A percentile compares a stretch with the other conserved stretches of the same genome.
These are phyloP conservation scores for Carassius auratus DNA, from an alignment of 2,113 vertebrate genomes.

Conservation along the genomic window DNA sequence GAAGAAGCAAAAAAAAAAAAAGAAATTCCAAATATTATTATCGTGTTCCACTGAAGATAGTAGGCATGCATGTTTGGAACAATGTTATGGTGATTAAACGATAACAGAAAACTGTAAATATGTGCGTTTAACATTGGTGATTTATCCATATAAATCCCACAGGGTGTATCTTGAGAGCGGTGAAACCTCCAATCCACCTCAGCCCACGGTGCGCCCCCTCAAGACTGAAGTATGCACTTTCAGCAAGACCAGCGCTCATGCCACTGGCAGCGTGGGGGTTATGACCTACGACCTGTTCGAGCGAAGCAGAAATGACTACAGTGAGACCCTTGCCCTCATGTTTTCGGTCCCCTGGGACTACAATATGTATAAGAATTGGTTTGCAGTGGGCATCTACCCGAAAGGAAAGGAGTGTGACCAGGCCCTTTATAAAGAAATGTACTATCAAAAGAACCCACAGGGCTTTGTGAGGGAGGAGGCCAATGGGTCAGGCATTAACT, in stretches of 20 bases:
- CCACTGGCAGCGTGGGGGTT: conserved; percentile 69
- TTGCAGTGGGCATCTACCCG: conserved; percentile 69
- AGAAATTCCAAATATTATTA: background rate
- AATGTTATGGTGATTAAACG: background rate
- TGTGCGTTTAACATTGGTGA: background rate
- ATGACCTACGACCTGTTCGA: conserved; percentile 75
- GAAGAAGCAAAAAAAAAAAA: background rate
- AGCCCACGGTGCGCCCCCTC: conserved; percentile 72
- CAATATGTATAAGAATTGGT: conserved; percentile 77
- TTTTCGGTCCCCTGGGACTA: conserved; percentile 76
- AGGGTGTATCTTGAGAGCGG: conserved; percentile 73
- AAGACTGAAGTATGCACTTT: conserved; percentile 73
- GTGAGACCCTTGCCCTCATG: conserved; percentile 71
- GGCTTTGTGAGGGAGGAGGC: conserved; percentile 70
- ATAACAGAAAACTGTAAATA: background rate
- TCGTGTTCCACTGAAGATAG: background rate
- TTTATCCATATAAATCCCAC: background rate
- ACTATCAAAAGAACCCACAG: conserved; percentile 68
- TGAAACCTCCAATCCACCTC: conserved; percentile 70
- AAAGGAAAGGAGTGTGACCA: conserved; percentile 66
- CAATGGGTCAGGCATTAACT: conserved; percentile 70
- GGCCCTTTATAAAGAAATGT: conserved; percentile 73
- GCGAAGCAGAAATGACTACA: conserved; percentile 58
- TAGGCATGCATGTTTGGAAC: background rate
- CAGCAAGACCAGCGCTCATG: conserved; percentile 61